Conservation (phyloP, 2,797 vertebrate genomes). For the Pangasius djambal region DNA sequence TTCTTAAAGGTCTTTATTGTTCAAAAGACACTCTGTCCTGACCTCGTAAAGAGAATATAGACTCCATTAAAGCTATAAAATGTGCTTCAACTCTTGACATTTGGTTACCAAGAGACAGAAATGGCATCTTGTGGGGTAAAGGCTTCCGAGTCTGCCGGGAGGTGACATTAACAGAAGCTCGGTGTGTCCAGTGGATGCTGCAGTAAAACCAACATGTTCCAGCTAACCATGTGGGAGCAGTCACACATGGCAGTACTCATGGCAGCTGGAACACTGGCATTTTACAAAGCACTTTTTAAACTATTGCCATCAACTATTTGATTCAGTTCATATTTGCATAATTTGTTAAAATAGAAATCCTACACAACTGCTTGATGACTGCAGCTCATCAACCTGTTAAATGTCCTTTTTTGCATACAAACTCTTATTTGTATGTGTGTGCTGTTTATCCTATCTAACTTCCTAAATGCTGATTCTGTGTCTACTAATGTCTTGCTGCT, state of each 20-base stretch:
- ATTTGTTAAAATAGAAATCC: neutral
- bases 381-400: neutral
- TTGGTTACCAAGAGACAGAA: slow-evolving; percentile 32
- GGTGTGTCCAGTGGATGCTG: slow-evolving; percentile 20
- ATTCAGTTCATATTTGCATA: neutral
- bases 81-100: slow-evolving; percentile 41
- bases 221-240: slow-evolving; percentile 20
- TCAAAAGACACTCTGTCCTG: slow-evolving; percentile 24
- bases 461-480: neutral
- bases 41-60: slow-evolving; percentile 32
- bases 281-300: neutral
- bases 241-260: slow-evolving; percentile 13
- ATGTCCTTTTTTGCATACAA: neutral
- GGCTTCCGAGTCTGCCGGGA: slow-evolving; percentile 17
- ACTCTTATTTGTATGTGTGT: neutral
- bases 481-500: neutral
- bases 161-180: slow-evolving; percentile 40
- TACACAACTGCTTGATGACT: neutral
- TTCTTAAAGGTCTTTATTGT: slow-evolving; percentile 34
- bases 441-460: neutral
- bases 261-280: slow-evolving; percentile 24
- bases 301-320: neutral
- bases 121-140: slow-evolving; percentile 24
- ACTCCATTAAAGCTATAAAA: slow-evolving; percentile 34
- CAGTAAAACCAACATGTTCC: slow-evolving; percentile 37